These are phyloP conservation scores for Oeneis ivallda DNA, from an alignment of 2,888 invertebrate species.

Conservation along the genomic window DNA sequence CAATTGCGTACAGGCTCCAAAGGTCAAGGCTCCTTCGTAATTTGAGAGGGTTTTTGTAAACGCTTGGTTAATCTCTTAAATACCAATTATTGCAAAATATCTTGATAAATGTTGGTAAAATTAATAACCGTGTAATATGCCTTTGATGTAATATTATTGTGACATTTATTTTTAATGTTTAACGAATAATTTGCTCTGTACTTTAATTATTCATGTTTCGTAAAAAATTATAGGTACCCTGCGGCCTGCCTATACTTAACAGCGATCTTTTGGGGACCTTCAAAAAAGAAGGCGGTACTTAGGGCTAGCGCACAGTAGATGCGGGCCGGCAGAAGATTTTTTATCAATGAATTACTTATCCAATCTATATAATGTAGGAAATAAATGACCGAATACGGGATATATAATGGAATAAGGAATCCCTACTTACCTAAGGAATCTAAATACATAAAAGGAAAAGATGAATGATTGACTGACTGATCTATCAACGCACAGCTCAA, in stretches of 20 bases:
- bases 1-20: slow-evolving; percentile 19
- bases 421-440: no score
- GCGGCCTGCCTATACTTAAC: neutral
- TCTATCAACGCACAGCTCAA: no score
- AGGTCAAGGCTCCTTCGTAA: slow-evolving; percentile 22
- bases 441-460: no score
- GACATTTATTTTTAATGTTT: slow-evolving; percentile 22
- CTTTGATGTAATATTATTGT: slow-evolving; percentile 27
- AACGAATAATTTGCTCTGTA: slow-evolving; percentile 4
- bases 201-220: slow-evolving; percentile 11
- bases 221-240: neutral
- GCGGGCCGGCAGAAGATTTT: no score
- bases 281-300: no score
- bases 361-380: no score
- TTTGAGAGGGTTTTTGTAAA: slow-evolving; percentile 22
- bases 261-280: no score
- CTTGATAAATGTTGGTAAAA: slow-evolving; percentile 24
- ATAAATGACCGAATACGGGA: no score
- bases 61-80: slow-evolving; percentile 39
- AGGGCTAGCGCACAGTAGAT: no score
- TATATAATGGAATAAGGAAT: no score
- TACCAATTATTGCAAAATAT: slow-evolving; percentile 39
- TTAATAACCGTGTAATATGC: slow-evolving; percentile 30
- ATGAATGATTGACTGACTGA: no score
- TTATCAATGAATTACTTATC: no score